phyloP scores from a whole-genome alignment of 2,113 vertebrate genomes.

The Anser brachyrhynchus region DNA sequence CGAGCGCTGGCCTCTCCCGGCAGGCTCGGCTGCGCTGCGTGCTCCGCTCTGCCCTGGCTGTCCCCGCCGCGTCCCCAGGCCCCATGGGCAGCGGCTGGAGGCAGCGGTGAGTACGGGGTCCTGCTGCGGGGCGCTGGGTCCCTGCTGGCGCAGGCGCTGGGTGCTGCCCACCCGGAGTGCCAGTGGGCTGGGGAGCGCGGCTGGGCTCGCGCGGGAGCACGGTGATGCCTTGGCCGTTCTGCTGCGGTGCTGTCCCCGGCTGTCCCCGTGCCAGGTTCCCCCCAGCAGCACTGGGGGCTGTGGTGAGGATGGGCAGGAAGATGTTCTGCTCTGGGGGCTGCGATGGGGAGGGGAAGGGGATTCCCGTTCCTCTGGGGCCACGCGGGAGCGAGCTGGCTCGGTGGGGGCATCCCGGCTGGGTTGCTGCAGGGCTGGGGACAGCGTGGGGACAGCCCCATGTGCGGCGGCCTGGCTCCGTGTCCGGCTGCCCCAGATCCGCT shows the following conservation, averaged over 20 bases:
- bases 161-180: background rate
- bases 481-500: background rate
- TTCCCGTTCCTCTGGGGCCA: fast-evolving
- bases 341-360: background rate
- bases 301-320: background rate
- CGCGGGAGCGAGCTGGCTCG: fast-evolving
- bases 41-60: background rate
- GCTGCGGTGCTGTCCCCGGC: background rate
- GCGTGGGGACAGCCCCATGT: fast-evolving
- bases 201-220: fast-evolving
- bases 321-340: background rate
- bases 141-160: background rate
- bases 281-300: background rate
- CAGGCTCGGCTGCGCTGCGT: background rate
- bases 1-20: slow-evolving; percentile 48
- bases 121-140: background rate
- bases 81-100: background rate
- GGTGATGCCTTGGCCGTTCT: fast-evolving
- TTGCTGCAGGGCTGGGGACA: background rate
- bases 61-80: background rate
- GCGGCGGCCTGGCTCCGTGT: too few species aligned
- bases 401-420: background rate
- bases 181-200: background rate
- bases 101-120: background rate
- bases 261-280: background rate